Percentiles rank a stretch among this genome's conserved stretches.
Evolutionary conservation across 1,140 invertebrate species (phyloP).

Genomic region (Harpegnathos saltator): DNA sequence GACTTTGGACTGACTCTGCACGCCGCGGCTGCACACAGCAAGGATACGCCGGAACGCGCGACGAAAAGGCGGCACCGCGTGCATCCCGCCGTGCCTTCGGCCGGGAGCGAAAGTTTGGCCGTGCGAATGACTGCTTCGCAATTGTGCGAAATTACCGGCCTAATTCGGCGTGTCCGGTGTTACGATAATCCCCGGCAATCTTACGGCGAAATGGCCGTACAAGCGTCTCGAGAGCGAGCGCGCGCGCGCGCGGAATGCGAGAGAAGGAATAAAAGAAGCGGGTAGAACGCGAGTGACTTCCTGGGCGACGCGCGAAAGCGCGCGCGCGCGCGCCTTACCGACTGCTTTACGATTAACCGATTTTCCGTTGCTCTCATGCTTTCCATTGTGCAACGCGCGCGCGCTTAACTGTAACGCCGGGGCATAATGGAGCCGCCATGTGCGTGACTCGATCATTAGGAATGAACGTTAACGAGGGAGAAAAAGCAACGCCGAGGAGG

Average conservation of each 20-base stretch:
- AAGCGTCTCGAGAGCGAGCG: neutral
- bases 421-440: conserved; percentile 6
- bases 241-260: neutral
- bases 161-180: conserved; percentile 17
- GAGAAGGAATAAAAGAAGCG: conserved; percentile 2
- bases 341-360: conserved; percentile 42
- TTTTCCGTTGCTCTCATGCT: conserved; percentile 30
- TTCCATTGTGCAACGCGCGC: conserved; percentile 48
- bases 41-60: no score
- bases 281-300: conserved; percentile 28
- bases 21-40: no score
- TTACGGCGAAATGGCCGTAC: neutral
- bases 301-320: neutral
- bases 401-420: conserved; percentile 29
- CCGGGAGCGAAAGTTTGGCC: neutral
- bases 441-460: conserved; percentile 29
- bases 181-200: conserved; percentile 23
- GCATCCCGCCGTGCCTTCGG: neutral
- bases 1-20: no score
- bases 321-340: conserved; percentile 13
- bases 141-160: conserved; percentile 5
- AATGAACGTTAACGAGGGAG: neutral
- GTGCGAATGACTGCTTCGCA: neutral
- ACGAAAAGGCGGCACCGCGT: neutral
- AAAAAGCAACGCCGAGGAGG: no score